Conservation (phyloP, 2,888 invertebrate species). For the Lamellibrachia satsuma region DNA sequence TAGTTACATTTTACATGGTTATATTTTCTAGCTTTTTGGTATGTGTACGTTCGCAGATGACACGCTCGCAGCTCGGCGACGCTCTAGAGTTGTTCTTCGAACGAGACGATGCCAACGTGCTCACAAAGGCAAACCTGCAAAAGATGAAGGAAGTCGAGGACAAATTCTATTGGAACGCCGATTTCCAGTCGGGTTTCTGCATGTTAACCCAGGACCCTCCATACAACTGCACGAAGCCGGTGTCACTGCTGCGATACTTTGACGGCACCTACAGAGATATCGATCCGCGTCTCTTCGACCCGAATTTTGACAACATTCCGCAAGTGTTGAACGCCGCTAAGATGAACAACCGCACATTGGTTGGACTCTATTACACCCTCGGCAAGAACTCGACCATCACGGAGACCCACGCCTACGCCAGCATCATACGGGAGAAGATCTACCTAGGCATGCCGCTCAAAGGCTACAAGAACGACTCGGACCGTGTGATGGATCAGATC, state of each 20-base stretch:
- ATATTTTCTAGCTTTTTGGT: neutral
- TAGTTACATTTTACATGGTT: too few species aligned
- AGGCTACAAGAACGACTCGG: constrained; percentile 23
- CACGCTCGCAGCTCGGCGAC: constrained; percentile 34
- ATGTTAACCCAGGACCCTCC: neutral
- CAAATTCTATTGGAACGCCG: constrained; percentile 27
- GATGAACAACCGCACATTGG: constrained; percentile 28
- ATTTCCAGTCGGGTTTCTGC: constrained; percentile 28
- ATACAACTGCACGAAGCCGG: constrained; percentile 33
- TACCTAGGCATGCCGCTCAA: constrained; percentile 37
- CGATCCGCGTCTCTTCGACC: constrained; percentile 39
- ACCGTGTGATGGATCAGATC: constrained; percentile 22
- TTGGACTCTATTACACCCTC: constrained; percentile 36
- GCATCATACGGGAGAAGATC: constrained; percentile 33
- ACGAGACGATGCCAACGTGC: constrained; percentile 45
- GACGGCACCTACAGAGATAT: constrained; percentile 41
- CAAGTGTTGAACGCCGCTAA: constrained; percentile 38
- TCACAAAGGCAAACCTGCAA: constrained; percentile 46
- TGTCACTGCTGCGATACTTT: constrained; percentile 42
- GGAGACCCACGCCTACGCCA: constrained; percentile 20
- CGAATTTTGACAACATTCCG: constrained; percentile 39
- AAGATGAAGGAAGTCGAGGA: constrained; percentile 47
- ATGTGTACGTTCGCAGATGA: neutral
- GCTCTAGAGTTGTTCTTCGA: constrained; percentile 46
- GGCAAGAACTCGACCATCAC: constrained; percentile 37